A percentile compares a stretch with the other conserved stretches of the same genome.
phyloP scores from a whole-genome alignment of 2,888 invertebrate genomes.

The Agriopis leucophaearia region DNA sequence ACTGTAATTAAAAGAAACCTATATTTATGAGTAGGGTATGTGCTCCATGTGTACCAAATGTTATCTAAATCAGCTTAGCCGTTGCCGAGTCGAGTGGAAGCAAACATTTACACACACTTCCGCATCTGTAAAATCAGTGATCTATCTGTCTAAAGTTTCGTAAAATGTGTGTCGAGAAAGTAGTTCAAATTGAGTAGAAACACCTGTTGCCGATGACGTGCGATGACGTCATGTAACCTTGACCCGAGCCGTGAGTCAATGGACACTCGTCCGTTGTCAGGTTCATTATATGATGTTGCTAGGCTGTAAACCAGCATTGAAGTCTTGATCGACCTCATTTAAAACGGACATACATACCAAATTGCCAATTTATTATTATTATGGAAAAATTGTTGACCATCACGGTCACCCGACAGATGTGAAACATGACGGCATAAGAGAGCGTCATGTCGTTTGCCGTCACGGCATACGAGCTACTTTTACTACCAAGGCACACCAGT shows the following conservation, averaged over 20 bases:
- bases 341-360: not conserved
- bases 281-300: constrained; percentile 14
- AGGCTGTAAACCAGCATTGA: not conserved
- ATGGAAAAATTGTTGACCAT: not conserved
- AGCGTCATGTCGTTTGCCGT: not conserved
- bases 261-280: constrained; percentile 12
- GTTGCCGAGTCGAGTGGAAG: no score
- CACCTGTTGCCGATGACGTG: constrained; percentile 19
- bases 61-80: no score
- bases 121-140: no score
- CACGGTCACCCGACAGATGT: no score
- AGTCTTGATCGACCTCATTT: constrained; percentile 4
- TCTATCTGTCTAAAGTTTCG: no score
- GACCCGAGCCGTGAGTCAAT: constrained; percentile 18
- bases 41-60: no score
- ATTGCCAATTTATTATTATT: not conserved
- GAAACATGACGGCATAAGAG: no score
- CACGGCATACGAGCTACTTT: no score
- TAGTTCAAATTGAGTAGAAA: not conserved
- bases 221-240: constrained; percentile 19
- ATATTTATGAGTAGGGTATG: no score
- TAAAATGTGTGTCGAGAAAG: not conserved
- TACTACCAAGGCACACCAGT: no score
- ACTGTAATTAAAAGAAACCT: no score
- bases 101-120: no score